These are phyloP conservation scores for Amazona guildingii DNA, from an alignment of 2,113 vertebrate species.

Conservation along the genomic window DNA sequence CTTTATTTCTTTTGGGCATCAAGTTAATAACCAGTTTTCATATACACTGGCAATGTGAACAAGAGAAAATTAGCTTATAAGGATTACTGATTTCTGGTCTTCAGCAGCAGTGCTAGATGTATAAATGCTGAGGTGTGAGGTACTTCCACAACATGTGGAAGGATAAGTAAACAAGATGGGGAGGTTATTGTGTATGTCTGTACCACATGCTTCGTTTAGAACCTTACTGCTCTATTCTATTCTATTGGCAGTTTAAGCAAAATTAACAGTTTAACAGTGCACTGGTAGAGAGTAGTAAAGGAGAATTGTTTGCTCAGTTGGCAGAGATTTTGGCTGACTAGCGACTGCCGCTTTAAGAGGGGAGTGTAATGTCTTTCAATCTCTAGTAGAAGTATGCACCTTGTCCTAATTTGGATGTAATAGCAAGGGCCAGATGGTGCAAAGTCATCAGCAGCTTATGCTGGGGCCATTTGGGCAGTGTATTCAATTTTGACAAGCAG, in stretches of 20 bases:
- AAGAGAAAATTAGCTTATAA: not conserved
- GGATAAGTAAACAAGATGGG: not conserved
- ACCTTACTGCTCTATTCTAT: not conserved
- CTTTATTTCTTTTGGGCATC: not conserved
- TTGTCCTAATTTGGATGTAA: not conserved
- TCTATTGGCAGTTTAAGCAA: not conserved
- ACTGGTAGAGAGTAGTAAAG: not conserved
- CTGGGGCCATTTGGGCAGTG: not conserved
- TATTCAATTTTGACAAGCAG: not conserved
- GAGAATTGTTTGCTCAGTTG: not conserved
- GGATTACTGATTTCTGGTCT: not conserved
- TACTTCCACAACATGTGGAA: not conserved
- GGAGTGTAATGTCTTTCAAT: not conserved
- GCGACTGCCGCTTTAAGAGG: not conserved
- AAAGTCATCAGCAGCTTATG: not conserved
- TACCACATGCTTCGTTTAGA: not conserved
- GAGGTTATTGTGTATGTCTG: not conserved
- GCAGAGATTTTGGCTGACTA: not conserved
- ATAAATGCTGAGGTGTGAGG: not conserved
- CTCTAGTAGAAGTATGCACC: not conserved
- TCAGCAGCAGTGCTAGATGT: not conserved
- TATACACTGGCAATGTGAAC: not conserved
- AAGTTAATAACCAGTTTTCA: not conserved
- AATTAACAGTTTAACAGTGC: not conserved
- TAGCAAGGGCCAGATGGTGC: fast-evolving